Evolutionary conservation across 2,888 invertebrate genomes (phyloP).

Genomic region (Xestia c-nigrum): DNA sequence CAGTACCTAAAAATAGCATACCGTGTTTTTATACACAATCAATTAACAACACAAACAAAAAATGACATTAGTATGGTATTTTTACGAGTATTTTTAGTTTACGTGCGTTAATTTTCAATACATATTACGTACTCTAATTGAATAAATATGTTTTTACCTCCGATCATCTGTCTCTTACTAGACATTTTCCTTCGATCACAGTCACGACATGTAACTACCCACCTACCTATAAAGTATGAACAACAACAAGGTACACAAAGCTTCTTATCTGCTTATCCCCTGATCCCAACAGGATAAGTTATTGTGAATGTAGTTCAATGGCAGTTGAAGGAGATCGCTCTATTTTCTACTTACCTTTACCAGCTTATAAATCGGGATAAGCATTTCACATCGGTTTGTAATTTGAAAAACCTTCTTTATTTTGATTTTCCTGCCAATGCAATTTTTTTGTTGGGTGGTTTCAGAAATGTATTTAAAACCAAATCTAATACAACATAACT

Average conservation of each 20-base stretch:
- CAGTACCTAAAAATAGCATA: neutral
- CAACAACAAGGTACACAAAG: conserved; percentile 47
- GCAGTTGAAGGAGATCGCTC: conserved; percentile 40
- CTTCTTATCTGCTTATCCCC: conserved; percentile 57
- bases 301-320: conserved; percentile 54
- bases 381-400: conserved; percentile 18
- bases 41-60: neutral
- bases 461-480: too few species aligned
- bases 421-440: neutral
- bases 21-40: neutral
- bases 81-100: neutral
- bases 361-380: conserved; percentile 9
- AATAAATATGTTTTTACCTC: neutral
- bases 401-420: neutral
- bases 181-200: conserved; percentile 13
- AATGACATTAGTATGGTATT: neutral
- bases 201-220: neutral
- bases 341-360: conserved; percentile 48
- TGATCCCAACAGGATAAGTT: conserved; percentile 51
- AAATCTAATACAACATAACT: too few species aligned
- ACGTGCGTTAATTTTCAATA: neutral
- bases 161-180: neutral
- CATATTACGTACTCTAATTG: neutral
- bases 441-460: too few species aligned
- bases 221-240: conserved; percentile 29